These are phyloP conservation scores for Parauchenoglanis ngamensis DNA, from an alignment of 2,797 vertebrate species.

Conservation along the genomic window DNA sequence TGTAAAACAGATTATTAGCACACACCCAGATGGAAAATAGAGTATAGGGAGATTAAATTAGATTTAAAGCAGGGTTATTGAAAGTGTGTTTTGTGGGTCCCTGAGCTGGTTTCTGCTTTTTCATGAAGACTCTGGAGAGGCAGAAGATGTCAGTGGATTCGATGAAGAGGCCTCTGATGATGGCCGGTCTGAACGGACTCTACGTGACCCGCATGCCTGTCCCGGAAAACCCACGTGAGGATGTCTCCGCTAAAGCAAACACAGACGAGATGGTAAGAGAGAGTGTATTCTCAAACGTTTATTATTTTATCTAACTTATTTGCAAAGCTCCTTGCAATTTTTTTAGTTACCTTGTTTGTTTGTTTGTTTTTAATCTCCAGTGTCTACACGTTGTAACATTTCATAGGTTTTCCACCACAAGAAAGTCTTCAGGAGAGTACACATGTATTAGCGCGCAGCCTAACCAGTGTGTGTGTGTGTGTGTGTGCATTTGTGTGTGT, in stretches of 20 bases:
- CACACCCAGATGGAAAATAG: not conserved
- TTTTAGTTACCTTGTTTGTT: not conserved
- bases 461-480: not conserved
- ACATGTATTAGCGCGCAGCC: not conserved
- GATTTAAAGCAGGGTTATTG: not conserved
- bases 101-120: constrained; percentile 67
- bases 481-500: constrained; percentile 1
- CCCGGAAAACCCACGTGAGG: constrained; percentile 82
- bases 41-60: not conserved
- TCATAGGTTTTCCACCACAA: not conserved
- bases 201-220: constrained; percentile 87
- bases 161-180: constrained; percentile 94
- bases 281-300: not conserved
- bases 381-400: not conserved
- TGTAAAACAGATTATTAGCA: not conserved
- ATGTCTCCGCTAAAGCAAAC: constrained; percentile 73
- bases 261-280: constrained; percentile 92
- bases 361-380: not conserved
- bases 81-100: constrained; percentile 62
- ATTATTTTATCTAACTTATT: not conserved
- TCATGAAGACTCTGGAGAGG: constrained; percentile 90
- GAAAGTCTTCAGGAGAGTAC: not conserved
- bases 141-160: constrained; percentile 97
- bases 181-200: constrained; percentile 92
- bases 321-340: not conserved